phyloP scores from a whole-genome alignment of 2,113 vertebrate species.

The Scomber scombrus region DNA sequence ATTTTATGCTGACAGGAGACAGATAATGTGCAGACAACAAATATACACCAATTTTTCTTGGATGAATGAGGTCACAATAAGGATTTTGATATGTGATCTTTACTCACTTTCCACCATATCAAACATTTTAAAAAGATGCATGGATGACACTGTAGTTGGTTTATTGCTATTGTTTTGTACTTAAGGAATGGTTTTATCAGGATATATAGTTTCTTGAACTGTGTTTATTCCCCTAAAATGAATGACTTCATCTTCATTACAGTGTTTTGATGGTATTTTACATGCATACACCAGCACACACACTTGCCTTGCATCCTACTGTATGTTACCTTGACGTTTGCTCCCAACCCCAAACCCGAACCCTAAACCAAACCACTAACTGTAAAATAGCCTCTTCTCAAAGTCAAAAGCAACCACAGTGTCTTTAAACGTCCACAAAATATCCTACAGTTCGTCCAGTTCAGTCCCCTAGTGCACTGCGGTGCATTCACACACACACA shows the following conservation, averaged over 20 bases:
- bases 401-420: constrained; percentile 24
- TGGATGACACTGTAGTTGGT: neutral
- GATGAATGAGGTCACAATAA: neutral
- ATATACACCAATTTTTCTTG: too few relatives aligned
- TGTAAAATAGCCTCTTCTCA: constrained; percentile 28
- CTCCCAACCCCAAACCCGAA: constrained; percentile 29
- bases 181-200: too few relatives aligned
- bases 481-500: neutral
- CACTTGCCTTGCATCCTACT: neutral
- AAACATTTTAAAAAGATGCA: neutral
- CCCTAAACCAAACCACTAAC: constrained; percentile 33
- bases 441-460: constrained; percentile 11
- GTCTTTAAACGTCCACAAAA: constrained; percentile 20
- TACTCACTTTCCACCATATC: too few relatives aligned
- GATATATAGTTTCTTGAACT: neutral
- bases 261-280: too few relatives aligned
- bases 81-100: neutral
- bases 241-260: too few relatives aligned
- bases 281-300: constrained; percentile 30
- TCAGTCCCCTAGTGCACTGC: neutral
- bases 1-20: too few relatives aligned
- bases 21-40: too few relatives aligned
- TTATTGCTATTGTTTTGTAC: too few relatives aligned
- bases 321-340: neutral
- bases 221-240: too few relatives aligned